These are phyloP conservation scores for Amphiprion percula DNA, from an alignment of 2,113 vertebrate species.

Conservation along the genomic window DNA sequence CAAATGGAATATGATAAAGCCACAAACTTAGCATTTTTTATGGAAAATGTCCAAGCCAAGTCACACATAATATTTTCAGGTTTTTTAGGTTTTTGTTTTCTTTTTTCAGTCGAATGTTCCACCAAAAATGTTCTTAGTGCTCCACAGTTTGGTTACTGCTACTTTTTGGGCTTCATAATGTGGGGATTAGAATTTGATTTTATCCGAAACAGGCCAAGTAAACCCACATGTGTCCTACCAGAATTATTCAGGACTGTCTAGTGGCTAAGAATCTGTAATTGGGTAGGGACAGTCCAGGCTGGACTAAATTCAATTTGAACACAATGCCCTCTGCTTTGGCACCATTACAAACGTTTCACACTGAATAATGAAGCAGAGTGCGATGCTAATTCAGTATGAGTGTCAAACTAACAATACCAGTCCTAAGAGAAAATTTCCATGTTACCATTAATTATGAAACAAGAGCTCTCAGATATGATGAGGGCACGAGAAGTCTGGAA, in stretches of 20 bases:
- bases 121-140: not conserved
- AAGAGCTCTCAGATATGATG: slow-evolving; percentile 35
- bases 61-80: not conserved
- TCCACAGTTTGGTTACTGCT: not conserved
- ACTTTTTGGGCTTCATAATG: slow-evolving; percentile 1
- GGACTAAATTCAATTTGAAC: slow-evolving; percentile 56
- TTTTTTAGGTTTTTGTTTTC: not conserved
- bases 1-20: slow-evolving; percentile 25
- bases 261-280: slow-evolving; percentile 48
- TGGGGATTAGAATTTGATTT: slow-evolving; percentile 20
- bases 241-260: slow-evolving; percentile 37
- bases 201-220: slow-evolving; percentile 10
- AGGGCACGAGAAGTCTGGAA: slow-evolving; percentile 24
- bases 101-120: slow-evolving; percentile 2
- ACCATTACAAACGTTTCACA: slow-evolving; percentile 64
- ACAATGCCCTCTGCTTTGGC: slow-evolving; percentile 66
- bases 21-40: not conserved
- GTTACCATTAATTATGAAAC: slow-evolving; percentile 58
- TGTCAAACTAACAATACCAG: slow-evolving; percentile 44
- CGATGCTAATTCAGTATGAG: slow-evolving; percentile 57
- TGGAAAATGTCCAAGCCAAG: not conserved
- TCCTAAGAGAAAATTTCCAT: slow-evolving; percentile 43
- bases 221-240: slow-evolving; percentile 8
- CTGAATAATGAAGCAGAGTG: slow-evolving; percentile 63
- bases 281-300: slow-evolving; percentile 33